A percentile compares a stretch with the other conserved stretches of the same genome.
Conservation (phyloP, 2,113 vertebrate genomes). For the Chamaea fasciata region DNA sequence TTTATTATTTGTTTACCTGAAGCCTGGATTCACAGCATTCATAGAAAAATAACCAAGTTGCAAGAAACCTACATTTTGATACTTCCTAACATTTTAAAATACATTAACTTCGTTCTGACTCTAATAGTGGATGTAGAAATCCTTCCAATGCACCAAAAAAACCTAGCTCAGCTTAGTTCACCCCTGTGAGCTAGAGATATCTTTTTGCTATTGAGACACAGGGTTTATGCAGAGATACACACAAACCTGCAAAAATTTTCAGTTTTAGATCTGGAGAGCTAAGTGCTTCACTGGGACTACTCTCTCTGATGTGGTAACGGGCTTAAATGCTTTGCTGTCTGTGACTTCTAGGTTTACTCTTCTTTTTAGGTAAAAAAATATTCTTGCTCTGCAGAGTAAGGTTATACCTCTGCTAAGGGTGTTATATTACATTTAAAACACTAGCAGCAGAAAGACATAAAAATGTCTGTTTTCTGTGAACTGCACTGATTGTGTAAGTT, state of each 20-base stretch:
- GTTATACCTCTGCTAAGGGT: background rate
- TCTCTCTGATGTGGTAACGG: background rate
- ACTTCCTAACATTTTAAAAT: background rate
- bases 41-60: background rate
- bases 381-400: background rate
- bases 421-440: background rate
- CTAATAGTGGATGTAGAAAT: background rate
- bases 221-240: background rate
- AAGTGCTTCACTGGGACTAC: fast-evolving
- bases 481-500: background rate
- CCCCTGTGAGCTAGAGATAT: background rate
- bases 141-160: background rate
- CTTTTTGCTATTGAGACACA: background rate
- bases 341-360: background rate
- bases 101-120: background rate
- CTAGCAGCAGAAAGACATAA: background rate
- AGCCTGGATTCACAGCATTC: background rate
- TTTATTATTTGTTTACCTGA: background rate
- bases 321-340: background rate
- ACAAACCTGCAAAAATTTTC: background rate
- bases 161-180: background rate
- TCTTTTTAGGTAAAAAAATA: background rate
- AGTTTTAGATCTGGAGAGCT: background rate
- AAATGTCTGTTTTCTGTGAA: background rate
- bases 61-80: background rate